Base-by-base conservation (phyloP, 2,113 vertebrate genomes). In the Labeo rohita region DNA sequence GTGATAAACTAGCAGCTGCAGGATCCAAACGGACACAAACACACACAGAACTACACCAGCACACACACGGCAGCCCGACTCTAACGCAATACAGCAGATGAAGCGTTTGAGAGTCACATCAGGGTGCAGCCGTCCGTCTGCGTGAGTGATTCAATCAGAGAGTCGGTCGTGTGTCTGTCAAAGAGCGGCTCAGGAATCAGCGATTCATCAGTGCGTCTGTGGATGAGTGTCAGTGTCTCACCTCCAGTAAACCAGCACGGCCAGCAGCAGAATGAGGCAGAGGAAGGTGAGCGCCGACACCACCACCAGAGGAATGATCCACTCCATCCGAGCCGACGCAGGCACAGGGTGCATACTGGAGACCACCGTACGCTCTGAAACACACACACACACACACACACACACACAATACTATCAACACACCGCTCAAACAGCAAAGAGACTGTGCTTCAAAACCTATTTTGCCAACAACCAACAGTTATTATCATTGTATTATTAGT, bases 211-310 rank as follows among this genome's bases (percentile, higher is more conserved):
- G 43, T 84, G 39, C 77, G 56, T 61, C 8, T 18, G 5, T 12
- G 6, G 34, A 6, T 45, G 5, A 45, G 6, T 36, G 80, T 85
- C 8, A 45, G 6, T 36, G 80, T 85, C 8, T 94, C 84, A 99
- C 98, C 97, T 98, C 97, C 98, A 99, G 94, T 97, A 98, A 88
- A 97, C 92, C 5, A 98, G 95, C 88, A 98, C 96, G 76, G 96
- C 96, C 72, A 97, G 94, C 89, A 98, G 95, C 50, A 98, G 96
- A 84, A 97, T 88, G 90, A 98, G 95, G 93, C 96, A 97, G 92
- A 98, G 91, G 84, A 97, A 96, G 84, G 97, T 98, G 88, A 98
- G 93, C 77, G 96, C 95, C 63, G 97, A 98, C 23, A 98, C 96
- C 92, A 97, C 96, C 84, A 96, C 95, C 91, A 99, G 93, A 2